Evolutionary conservation across 2,797 vertebrate species (phyloP), one percentile per base, ranked within the genome.

Genomic region (Urosaurus nigricauda): DNA sequence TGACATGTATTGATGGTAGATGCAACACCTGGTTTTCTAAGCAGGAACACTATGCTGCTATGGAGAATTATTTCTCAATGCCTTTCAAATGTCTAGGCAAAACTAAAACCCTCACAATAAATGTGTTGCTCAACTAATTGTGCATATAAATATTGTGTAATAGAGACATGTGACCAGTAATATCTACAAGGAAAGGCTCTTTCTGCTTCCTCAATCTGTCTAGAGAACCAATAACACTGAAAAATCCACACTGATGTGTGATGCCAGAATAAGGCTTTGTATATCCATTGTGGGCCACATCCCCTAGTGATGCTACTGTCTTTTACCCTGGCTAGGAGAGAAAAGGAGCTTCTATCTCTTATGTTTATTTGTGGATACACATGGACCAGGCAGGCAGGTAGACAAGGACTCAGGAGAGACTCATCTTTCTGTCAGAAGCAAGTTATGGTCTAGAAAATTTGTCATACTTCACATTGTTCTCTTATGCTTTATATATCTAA

Each of bases 21-120:
- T 77, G 53, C 24, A 85, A 35, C 35, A 85, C 35, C 35, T 75
- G 35, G 26, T 43, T 60, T 43, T n/a, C 37, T 26, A 2, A 85
- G 16, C 16, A 60, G 37, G 24, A 32, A 84, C 5, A 43, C 14
- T 11, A 32, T 60, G 53, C 35, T 75, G 16, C 26, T 40, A 29
- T 56, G 37, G 53, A 85, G 13, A 26, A 60, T 17, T 14, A 40
- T 37, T 29, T 21, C 56, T 84, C 63, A 37, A 80, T 91, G 79
- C 43, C 90, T 90, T 75, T 87, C 90, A 90, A 26, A 56, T 89
- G 92, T 58, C 85, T 90, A 88, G 0, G 85, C 84, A 90, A 91
- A 93, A 92, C 71, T 80, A 35, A 0, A 85, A 60, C 35, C 17
- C 73, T 90, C 89, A 85, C 84, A 88, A 90, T 29, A 91, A 94